These are phyloP conservation scores for Pinctada fucata DNA, from an alignment of 2,888 invertebrate genomes.

Conservation along the genomic window DNA sequence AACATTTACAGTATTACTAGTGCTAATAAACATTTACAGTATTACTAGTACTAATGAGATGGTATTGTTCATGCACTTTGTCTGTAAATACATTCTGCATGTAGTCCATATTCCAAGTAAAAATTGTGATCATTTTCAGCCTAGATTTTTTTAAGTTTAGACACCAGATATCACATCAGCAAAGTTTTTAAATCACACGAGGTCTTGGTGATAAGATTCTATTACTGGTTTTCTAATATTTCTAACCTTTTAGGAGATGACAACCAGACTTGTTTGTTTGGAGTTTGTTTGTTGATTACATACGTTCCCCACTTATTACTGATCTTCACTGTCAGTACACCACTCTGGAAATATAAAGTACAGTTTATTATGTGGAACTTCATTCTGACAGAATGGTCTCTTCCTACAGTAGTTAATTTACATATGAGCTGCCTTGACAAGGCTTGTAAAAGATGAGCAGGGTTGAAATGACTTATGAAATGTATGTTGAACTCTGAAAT, in stretches of 20 bases:
- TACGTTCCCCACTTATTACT: conserved; percentile 85
- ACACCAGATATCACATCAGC: neutral
- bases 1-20: no score
- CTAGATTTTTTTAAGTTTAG: no score
- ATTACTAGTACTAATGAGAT: no score
- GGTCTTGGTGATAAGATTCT: neutral
- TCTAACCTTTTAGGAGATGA: conserved; percentile 90
- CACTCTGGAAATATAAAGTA: conserved; percentile 76
- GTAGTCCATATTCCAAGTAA: no score
- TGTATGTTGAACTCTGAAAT: no score
- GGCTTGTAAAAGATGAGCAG: neutral
- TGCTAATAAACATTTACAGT: no score
- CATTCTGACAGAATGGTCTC: neutral
- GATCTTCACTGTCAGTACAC: conserved; percentile 90
- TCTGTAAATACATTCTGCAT: no score
- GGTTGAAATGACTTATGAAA: no score
- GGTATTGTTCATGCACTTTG: no score
- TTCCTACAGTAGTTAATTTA: neutral
- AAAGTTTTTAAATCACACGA: neutral
- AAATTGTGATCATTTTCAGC: no score
- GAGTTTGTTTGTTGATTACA: conserved; percentile 97
- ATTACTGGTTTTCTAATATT: no score
- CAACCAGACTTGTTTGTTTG: conserved; percentile 98
- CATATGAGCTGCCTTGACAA: no score
- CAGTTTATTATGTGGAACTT: neutral